Evolutionary conservation across 2,888 invertebrate species (phyloP), one percentile per base, ranked within the genome.

Genomic region (Ceraclea dissimilis): DNA sequence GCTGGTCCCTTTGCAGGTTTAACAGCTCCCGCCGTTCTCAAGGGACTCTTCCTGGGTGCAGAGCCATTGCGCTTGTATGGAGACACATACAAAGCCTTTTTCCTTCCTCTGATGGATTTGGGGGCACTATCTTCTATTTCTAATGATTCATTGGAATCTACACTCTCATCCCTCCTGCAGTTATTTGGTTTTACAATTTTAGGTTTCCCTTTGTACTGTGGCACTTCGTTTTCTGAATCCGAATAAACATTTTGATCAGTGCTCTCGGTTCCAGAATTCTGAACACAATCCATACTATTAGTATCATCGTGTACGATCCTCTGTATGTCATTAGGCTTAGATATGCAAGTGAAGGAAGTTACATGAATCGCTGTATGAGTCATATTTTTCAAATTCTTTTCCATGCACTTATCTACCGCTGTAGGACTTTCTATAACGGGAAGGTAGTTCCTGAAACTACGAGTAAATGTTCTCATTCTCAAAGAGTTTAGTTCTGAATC

Each of bases 71-170:
- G 67, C 63, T 77, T 70, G 66, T 82, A 80, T 10, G 81, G 80
- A 11, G 83, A 81, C 16, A 83, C 73, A 68, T 89, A 90, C 43
- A 84, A 72, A 0, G 85, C 82, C 69, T 85, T 87, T 65, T 86
- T 78, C 50, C 84, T 72, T 0, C 88, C 88, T 56, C 87, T 72
- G 26, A 85, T 75, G 0, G 73, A 75, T 66, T 85, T 86, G 1
- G 73, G 56, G 5, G 70, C 73, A 16, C 62, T 68, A 39, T 74
- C 76, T 31, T 70, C 72, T 10, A 63, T 52, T 47, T 75, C 74
- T n/a, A 70, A 65, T 1, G 76, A 76, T 20, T 73, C 77, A 59
- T 76, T 74, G 1, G 76, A 75, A 58, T 77, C 75, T 2, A 74
- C 64, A 57, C 78, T 77, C 31, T 71, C 72, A 56, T 75, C 74